Evolutionary conservation across 2,797 vertebrate genomes (phyloP), one percentile per base, ranked within the genome.

Genomic region (Anomalospiza imberbis): DNA sequence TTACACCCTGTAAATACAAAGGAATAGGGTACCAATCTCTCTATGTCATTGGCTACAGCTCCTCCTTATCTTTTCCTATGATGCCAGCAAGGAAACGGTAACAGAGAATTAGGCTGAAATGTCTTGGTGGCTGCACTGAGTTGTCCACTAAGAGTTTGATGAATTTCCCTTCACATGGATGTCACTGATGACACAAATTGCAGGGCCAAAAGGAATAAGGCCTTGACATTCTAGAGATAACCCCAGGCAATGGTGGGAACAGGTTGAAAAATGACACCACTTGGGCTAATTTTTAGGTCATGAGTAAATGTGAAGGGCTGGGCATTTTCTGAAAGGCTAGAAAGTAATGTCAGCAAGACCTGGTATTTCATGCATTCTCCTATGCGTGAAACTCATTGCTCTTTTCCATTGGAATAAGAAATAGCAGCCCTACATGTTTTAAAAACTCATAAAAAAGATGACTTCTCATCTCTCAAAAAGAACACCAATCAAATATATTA

Each of bases 261-360:
- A 91, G 26, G 36, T 73, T 87, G 95, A 95, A 89, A 95, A 94
- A 89, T 94, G 6, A 79, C 45, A 78, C 26, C 17, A 85, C 68
- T 94, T 77, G 47, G 48, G 17, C n/a, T 90, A 88, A 88, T 65
- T 95, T 94, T 95, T 92, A 90, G 80, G 58, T 84, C 80, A 68
- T 4, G 6, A 72, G 54, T 84, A 92, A 80, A 82, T 66, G 44
- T 70, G 74, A 86, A 93, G 44, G 48, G 5, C 44, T 91, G 62
- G 32, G 4, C 13, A 87, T 44, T 75, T 79, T 80, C 44, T 45
- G 44, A 89, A 91, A 76, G 44, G 60, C n/a, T 89, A 47, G 29
- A 45, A 89, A 94, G 82, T 74, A 80, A 76, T 48, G 21, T 65
- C 65, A 83, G 53, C 24, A 61, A 71, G 42, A 74, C 50, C 17